Conservation (phyloP, 2,113 vertebrate genomes). For the Boleophthalmus pectinirostris region DNA sequence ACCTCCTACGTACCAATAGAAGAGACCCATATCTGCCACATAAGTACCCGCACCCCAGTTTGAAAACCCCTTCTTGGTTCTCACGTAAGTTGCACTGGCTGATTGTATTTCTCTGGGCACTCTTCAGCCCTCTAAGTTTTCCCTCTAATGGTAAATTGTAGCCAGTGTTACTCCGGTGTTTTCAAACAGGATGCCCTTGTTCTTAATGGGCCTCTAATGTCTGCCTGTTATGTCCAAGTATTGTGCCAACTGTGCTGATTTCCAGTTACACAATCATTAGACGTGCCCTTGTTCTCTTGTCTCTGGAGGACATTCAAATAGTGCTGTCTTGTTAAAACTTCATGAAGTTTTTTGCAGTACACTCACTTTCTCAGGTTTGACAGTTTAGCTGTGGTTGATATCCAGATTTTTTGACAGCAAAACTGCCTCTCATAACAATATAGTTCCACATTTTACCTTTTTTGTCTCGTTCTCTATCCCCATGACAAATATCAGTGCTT, state of each 20-base stretch:
- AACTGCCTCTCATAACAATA: not conserved
- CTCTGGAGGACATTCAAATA: slow-evolving; percentile 12
- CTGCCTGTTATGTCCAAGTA: not conserved
- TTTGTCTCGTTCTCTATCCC: not conserved
- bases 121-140: not conserved
- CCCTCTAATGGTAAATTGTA: not conserved
- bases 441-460: not conserved
- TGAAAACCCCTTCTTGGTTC: not conserved
- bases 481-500: no score
- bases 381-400: slow-evolving; percentile 1
- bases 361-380: slow-evolving; percentile 23
- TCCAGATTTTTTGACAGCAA: not conserved
- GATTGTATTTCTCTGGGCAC: not conserved
- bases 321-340: slow-evolving; percentile 8
- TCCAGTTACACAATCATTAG: not conserved
- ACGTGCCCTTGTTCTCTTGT: not conserved
- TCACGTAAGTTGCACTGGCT: not conserved
- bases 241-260: not conserved
- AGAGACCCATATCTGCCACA: not conserved
- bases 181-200: slow-evolving; percentile 25
- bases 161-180: not conserved
- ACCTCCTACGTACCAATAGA: not conserved
- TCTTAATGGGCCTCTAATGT: not conserved
- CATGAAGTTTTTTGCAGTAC: not conserved
- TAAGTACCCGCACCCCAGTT: not conserved